Percentiles rank a stretch among this genome's conserved stretches.
These are phyloP conservation scores for Tauraco hartlaubi DNA, from an alignment of 2,797 vertebrate species.

Conservation along the genomic window DNA sequence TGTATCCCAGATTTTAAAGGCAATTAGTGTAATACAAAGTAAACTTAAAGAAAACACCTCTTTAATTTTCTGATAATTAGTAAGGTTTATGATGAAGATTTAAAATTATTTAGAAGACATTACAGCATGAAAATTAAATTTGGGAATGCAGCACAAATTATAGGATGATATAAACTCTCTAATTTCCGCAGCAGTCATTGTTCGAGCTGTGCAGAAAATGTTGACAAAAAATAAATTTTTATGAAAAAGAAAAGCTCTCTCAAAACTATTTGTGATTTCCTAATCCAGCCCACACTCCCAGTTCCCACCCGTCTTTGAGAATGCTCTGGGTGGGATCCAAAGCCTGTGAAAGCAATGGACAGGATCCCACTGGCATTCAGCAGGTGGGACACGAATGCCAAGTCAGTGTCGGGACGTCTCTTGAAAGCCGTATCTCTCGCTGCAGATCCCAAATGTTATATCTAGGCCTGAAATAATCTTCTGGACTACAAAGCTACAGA, in stretches of 20 bases:
- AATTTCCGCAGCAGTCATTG: not conserved
- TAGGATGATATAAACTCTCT: not conserved
- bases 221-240: not conserved
- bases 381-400: constrained; percentile 48
- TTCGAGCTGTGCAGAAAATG: not conserved
- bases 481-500: constrained; percentile 48
- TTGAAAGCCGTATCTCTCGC: constrained; percentile 58
- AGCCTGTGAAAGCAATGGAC: constrained; percentile 62
- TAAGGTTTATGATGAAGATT: not conserved
- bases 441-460: constrained; percentile 51
- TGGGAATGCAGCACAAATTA: not conserved
- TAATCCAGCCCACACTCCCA: not conserved
- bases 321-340: constrained; percentile 58
- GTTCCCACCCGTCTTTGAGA: not conserved
- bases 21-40: not conserved
- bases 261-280: not conserved
- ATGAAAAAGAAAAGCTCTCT: not conserved
- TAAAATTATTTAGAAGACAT: not conserved
- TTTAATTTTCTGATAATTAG: not conserved
- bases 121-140: not conserved
- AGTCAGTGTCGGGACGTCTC: not conserved
- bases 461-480: constrained; percentile 61
- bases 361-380: constrained; percentile 59
- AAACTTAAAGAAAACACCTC: not conserved
- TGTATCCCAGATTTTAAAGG: not conserved